phyloP scores from a whole-genome alignment of 2,888 invertebrate genomes.

The Chymomyza amoena region DNA sequence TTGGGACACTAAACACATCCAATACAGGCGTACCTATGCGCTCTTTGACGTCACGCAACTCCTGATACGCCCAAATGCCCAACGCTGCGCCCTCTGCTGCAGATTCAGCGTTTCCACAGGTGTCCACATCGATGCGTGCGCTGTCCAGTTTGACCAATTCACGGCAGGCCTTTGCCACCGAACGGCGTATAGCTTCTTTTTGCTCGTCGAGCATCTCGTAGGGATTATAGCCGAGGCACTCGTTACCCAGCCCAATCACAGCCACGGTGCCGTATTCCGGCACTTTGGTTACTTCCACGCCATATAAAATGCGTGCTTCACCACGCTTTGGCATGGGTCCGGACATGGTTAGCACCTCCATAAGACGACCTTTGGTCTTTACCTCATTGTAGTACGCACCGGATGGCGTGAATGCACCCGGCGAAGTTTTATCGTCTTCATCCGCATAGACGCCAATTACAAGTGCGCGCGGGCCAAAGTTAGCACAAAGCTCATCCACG shows the following conservation, averaged over 20 bases:
- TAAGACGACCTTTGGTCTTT: conserved; percentile 79
- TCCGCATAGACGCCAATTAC: too few relatives aligned
- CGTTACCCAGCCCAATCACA: conserved; percentile 85
- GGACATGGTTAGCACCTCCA: conserved; percentile 78
- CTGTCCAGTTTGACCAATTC: conserved; percentile 80
- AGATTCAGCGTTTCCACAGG: conserved; percentile 85
- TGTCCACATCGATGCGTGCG: conserved; percentile 83
- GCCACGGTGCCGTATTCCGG: conserved; percentile 81
- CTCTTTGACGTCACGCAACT: conserved; percentile 28
- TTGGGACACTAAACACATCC: conserved; percentile 79
- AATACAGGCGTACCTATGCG: conserved; percentile 30
- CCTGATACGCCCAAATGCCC: conserved; percentile 84
- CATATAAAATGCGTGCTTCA: conserved; percentile 82
- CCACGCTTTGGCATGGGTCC: conserved; percentile 79
- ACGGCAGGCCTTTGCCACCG: conserved; percentile 81
- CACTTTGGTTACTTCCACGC: conserved; percentile 79
- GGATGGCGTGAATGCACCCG: conserved; percentile 81
- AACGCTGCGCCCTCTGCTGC: conserved; percentile 87
- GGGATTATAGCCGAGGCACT: conserved; percentile 83
- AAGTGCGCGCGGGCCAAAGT: too few relatives aligned
- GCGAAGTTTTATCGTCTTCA: conserved; percentile 57
- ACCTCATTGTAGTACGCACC: conserved; percentile 81
- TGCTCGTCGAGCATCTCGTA: conserved; percentile 85
- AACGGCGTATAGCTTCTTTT: conserved; percentile 85
- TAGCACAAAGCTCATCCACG: too few relatives aligned